Conservation (phyloP, 1,140 invertebrate species). For the Xylocopa sonorina region DNA sequence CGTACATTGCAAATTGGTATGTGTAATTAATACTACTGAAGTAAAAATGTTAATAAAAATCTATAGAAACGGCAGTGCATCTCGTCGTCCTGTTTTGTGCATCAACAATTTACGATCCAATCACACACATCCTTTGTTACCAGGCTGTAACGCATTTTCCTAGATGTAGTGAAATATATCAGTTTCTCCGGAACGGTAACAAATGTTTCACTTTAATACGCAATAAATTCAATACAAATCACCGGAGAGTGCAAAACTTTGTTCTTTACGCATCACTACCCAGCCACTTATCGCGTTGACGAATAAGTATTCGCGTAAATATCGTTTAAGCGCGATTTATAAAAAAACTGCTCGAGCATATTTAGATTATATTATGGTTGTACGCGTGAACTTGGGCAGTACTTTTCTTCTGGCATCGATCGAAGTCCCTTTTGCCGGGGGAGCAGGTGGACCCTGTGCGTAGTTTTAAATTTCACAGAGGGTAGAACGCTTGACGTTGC, state of each 20-base stretch:
- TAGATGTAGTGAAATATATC: not conserved
- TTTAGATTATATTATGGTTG: no score
- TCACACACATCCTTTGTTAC: not conserved
- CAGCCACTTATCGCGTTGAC: not conserved
- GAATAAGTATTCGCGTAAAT: not conserved
- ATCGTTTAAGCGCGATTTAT: no score
- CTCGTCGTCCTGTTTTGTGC: not conserved
- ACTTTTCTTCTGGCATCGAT: not conserved
- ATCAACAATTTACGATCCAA: conserved; percentile 6
- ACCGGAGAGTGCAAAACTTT: not conserved
- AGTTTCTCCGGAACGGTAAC: not conserved
- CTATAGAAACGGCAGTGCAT: conserved; percentile 38
- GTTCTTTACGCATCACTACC: not conserved
- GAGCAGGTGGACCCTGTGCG: not conserved
- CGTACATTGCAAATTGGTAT: conserved; percentile 44
- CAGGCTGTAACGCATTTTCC: not conserved
- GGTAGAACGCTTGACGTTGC: conserved; percentile 18
- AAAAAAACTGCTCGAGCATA: no score
- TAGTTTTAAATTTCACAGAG: conserved; percentile 36
- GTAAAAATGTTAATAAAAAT: conserved; percentile 51
- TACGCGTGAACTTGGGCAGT: not conserved
- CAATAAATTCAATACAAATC: not conserved
- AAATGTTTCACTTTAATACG: not conserved
- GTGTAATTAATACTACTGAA: conserved; percentile 42
- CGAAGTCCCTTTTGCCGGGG: not conserved